phyloP scores from a whole-genome alignment of 92 coral and sea anemone genomes.

The Umimayanthus kanabou region DNA sequence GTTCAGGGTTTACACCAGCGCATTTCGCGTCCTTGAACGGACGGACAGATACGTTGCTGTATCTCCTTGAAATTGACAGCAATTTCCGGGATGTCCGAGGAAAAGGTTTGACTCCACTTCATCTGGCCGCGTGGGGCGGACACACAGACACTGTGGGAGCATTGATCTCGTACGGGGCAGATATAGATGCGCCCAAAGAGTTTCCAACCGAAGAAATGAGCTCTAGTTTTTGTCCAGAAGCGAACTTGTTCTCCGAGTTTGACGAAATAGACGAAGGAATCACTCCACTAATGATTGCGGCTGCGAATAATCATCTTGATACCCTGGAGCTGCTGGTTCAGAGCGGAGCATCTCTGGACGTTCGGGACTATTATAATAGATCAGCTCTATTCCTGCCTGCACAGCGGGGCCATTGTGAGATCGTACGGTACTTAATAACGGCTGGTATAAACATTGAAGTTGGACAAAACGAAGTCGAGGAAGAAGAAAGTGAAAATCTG shows the following conservation, averaged over 20 bases:
- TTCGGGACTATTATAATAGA: constrained; percentile 31
- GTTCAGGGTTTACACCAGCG: constrained; percentile 19
- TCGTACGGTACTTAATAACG: constrained; percentile 20
- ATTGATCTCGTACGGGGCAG: constrained; percentile 27
- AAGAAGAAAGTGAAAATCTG: constrained; percentile 22
- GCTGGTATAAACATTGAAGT: constrained; percentile 9
- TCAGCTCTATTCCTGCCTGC: constrained; percentile 39
- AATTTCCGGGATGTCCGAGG: constrained; percentile 23
- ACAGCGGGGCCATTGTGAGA: constrained; percentile 31
- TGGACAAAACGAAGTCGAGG: constrained; percentile 7
- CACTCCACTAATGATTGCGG: constrained; percentile 29
- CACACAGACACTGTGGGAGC: constrained; percentile 31
- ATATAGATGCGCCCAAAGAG: constrained; percentile 21
- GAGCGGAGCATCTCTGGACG: constrained; percentile 17
- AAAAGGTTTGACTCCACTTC: constrained; percentile 27
- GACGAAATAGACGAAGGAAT: constrained; percentile 39
- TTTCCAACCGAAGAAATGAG: constrained; percentile 38
- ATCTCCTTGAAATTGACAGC: constrained; percentile 35
- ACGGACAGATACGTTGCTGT: constrained; percentile 24
- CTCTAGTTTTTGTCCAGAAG: constrained; percentile 21
- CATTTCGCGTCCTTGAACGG: constrained; percentile 39
- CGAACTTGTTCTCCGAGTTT: constrained; percentile 27
- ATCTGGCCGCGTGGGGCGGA: constrained; percentile 39
- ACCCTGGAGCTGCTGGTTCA: constrained; percentile 28
- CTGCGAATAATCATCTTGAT: constrained; percentile 37